Evolutionary conservation across 2,888 invertebrate genomes (phyloP).

Genomic region (Aleiodes leptofemur): DNA sequence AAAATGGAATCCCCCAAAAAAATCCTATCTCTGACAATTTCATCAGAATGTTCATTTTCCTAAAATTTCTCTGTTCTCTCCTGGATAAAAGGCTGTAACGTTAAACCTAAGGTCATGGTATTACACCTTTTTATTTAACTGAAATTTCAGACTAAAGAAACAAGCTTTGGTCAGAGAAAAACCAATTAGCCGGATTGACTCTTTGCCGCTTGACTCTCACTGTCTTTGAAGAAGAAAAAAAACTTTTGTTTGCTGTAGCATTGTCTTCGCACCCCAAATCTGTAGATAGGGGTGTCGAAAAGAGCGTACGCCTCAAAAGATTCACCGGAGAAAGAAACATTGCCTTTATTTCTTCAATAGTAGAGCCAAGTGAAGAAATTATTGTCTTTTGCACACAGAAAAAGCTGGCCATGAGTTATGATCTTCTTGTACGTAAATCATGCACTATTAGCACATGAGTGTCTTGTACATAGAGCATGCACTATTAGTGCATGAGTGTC

Average conservation of each 20-base stretch:
- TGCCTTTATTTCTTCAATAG: slow-evolving; percentile 27
- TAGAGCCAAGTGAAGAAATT: no score
- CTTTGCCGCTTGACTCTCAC: slow-evolving; percentile 24
- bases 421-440: no score
- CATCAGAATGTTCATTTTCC: no score
- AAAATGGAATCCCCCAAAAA: no score
- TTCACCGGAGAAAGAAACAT: slow-evolving; percentile 15
- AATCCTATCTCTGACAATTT: no score
- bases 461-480: no score
- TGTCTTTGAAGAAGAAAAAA: slow-evolving; percentile 9
- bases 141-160: slow-evolving; percentile 24
- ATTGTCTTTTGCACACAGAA: no score
- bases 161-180: slow-evolving; percentile 44
- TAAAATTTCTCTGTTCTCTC: background rate
- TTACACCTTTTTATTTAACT: slow-evolving; percentile 24
- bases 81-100: slow-evolving; percentile 7
- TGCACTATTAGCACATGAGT: no score
- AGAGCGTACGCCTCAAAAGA: slow-evolving; percentile 43
- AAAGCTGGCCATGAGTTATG: no score
- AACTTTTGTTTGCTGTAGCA: slow-evolving; percentile 54
- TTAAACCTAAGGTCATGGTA: background rate
- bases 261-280: slow-evolving; percentile 61
- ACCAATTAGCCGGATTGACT: slow-evolving; percentile 62
- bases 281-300: slow-evolving; percentile 45
- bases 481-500: no score